Conservation (phyloP, 2,113 vertebrate species). For the Cyanoliseus patagonus region DNA sequence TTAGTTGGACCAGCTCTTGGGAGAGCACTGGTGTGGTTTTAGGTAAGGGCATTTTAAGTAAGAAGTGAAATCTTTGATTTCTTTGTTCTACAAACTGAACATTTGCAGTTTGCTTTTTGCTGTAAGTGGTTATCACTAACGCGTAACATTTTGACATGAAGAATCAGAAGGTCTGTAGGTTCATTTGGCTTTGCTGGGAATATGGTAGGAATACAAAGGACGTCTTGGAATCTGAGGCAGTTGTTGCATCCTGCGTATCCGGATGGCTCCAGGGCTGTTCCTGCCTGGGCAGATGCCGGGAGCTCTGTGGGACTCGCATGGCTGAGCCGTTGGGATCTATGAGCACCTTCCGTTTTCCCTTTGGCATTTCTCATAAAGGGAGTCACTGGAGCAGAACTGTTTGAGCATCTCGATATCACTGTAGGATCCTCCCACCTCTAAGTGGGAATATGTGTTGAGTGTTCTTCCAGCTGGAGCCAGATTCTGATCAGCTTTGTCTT, state of each 20-base stretch:
- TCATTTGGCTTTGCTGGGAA: neutral
- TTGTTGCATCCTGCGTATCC: neutral
- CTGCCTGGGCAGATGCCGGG: neutral
- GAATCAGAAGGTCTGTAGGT: neutral
- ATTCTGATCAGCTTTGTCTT: neutral
- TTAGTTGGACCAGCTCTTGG: neutral
- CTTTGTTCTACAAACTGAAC: neutral
- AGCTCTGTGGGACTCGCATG: fast-evolving
- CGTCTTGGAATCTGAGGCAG: neutral
- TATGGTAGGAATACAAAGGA: neutral
- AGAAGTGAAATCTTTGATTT: neutral
- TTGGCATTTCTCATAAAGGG: neutral
- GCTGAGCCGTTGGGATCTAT: neutral
- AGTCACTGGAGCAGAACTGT: neutral
- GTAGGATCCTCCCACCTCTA: neutral
- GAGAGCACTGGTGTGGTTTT: neutral
- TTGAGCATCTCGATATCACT: neutral
- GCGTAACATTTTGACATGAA: neutral
- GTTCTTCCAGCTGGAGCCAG: neutral
- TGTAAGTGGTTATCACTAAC: neutral
- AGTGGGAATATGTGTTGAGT: neutral
- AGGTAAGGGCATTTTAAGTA: neutral
- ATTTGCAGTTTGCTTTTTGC: neutral
- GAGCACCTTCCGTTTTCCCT: neutral
- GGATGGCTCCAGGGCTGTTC: neutral